Percentiles rank a stretch among this genome's conserved stretches.
Evolutionary conservation across 1,140 invertebrate genomes (phyloP).

Genomic region (Formica selysi): DNA sequence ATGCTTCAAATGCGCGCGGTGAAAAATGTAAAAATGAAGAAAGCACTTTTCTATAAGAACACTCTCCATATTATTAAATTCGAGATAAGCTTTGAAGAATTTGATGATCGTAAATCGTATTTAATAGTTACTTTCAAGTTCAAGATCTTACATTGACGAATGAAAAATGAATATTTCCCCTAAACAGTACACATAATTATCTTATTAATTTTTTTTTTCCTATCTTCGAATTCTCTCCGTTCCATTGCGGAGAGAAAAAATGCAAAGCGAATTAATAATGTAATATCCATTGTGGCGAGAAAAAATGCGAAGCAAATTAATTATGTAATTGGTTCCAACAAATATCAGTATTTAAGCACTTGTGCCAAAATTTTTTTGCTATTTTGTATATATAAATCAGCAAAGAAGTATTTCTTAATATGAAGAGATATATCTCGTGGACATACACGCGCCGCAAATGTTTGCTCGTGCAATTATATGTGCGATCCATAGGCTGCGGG

Average conservation of each 20-base stretch:
- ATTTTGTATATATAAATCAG: conserved; percentile 1
- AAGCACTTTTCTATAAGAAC: background rate
- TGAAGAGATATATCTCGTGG: background rate
- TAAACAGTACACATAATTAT: background rate
- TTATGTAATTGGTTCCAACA: background rate
- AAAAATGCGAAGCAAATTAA: background rate
- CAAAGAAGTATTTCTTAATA: background rate
- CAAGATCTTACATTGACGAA: background rate
- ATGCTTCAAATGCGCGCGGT: background rate
- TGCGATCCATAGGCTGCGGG: conserved; percentile 38
- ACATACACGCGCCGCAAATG: conserved; percentile 6
- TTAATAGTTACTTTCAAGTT: background rate
- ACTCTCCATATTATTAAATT: background rate
- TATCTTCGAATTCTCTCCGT: too few relatives aligned
- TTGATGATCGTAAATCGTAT: background rate
- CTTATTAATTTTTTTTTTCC: background rate
- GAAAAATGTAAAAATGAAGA: background rate
- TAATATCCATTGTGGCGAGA: background rate
- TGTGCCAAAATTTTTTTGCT: background rate
- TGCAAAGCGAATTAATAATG: too few relatives aligned
- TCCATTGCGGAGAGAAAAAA: too few relatives aligned
- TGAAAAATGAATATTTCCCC: background rate
- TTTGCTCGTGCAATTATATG: conserved; percentile 62
- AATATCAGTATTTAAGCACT: background rate
- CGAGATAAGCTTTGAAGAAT: background rate